phyloP scores from a whole-genome alignment of 2,113 vertebrate species.

The Petrocephalus zakoni region DNA sequence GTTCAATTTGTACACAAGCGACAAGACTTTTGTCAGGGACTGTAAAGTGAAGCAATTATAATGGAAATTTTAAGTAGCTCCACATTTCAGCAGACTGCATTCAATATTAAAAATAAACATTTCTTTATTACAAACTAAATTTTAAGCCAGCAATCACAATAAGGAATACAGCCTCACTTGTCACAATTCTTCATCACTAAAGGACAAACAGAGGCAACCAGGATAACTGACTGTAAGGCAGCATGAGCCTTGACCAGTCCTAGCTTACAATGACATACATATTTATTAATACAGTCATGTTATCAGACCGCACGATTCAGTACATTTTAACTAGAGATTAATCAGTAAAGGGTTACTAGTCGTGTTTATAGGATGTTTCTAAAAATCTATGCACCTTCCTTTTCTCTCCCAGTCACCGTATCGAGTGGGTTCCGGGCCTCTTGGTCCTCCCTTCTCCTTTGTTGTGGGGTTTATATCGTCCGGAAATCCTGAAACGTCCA shows the following conservation, averaged over 20 bases:
- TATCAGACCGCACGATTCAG: not conserved
- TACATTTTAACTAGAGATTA: not conserved
- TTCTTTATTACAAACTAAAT: not conserved
- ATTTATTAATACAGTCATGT: not conserved
- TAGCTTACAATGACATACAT: not conserved
- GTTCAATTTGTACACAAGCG: too few species aligned
- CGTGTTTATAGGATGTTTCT: conserved; percentile 22
- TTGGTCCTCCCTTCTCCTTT: conserved; percentile 87
- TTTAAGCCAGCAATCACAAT: not conserved
- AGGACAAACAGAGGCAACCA: not conserved
- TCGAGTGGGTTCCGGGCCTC: conserved; percentile 91
- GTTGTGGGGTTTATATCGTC: conserved; percentile 84
- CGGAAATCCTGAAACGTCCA: conserved; percentile 70
- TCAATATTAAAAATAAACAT: not conserved
- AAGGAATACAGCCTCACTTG: not conserved
- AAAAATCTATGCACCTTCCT: conserved; percentile 96
- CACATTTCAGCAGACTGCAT: not conserved
- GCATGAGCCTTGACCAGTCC: not conserved
- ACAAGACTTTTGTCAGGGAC: too few species aligned
- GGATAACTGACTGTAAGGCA: not conserved
- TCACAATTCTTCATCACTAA: not conserved
- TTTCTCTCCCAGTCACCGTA: conserved; percentile 97
- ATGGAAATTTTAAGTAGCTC: not conserved
- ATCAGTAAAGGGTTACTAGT: not conserved
- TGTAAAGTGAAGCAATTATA: not conserved